Percentiles rank a stretch among this genome's conserved stretches.
These are phyloP conservation scores for Peromyscus nudipes DNA, from an alignment of 2,797 vertebrate species.

Conservation along the genomic window DNA sequence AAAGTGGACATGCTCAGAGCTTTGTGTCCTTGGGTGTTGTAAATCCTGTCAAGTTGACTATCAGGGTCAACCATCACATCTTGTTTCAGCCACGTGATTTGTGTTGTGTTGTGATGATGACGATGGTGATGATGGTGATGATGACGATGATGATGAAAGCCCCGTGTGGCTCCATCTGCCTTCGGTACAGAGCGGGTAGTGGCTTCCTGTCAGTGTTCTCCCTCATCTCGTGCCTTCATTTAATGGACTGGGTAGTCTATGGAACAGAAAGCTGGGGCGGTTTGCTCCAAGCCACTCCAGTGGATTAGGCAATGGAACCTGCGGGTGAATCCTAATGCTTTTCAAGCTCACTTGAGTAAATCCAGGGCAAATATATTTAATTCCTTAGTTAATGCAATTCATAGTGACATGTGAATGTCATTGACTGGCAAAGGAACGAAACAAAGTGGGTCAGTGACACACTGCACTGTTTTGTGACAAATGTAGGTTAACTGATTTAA, in stretches of 20 bases:
- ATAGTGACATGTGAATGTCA: constrained; percentile 62
- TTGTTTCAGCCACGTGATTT: not conserved
- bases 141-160: rapidly evolving
- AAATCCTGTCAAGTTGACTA: not conserved
- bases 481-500: constrained; percentile 70
- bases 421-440: constrained; percentile 50
- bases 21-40: not conserved
- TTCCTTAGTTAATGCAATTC: constrained; percentile 62
- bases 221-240: not conserved
- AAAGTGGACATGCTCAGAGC: not conserved
- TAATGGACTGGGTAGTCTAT: not conserved
- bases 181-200: not conserved
- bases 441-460: constrained; percentile 77
- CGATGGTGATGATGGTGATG: not conserved
- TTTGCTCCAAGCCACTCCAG: constrained; percentile 7
- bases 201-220: not conserved
- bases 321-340: not conserved
- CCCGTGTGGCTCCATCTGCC: rapidly evolving
- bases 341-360: not conserved
- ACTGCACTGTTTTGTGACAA: constrained; percentile 65
- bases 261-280: not conserved
- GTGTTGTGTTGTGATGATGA: not conserved
- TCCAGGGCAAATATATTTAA: constrained; percentile 62
- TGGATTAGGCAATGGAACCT: not conserved
- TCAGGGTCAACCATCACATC: not conserved